Evolutionary conservation across 92 coral and sea anemone species (phyloP), one percentile per base, ranked within the genome.

Genomic region (Diadumene lineata): DNA sequence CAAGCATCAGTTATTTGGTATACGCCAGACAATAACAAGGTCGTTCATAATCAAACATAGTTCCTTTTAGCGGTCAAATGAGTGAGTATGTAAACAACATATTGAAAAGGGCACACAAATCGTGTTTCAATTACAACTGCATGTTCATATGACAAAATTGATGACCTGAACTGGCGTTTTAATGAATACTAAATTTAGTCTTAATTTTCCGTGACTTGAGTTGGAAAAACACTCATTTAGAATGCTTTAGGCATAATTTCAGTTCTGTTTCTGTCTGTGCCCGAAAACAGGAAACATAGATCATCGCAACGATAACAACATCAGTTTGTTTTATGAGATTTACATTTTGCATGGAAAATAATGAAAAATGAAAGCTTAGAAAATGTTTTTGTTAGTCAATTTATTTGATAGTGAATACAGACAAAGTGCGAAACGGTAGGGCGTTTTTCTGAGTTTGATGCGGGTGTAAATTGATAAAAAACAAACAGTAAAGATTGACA

Each of bases 271-370:
- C 68, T 62, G 43, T 62, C 43, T 62, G 68, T 0, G 27, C 34
- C 11, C 15, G 27, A 62, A 27, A 62, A 62, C 68, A 62, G 68
- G 68, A 62, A 62, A 30, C 43, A 62, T 0, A 22, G 68, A 62
- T 62, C 68, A 22, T 28, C 8, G 6, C 7, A 7, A 1, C n/a
- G 68, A 62, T 62, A 62, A 22, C 64, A 58, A 58, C 23, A 58
- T 6, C n/a, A n/a, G n/a, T n/a, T n/a, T 38, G 13, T 38, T 38
- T 38, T 38, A 6, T 38, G 48, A 38, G 48, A 13, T 38, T 38
- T 38, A 4, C 13, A 38, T 38, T 38, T 38, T 38, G 6, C 13
- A 4, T 6, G 13, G 6, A 6, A 13, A 38, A 13, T 38, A 38
- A 4, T 4, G 7, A 38, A 4, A 13, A 4, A 38, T 38, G 48